phyloP scores from a whole-genome alignment of 2,113 vertebrate genomes.

The Paracanthobrama guichenoti region DNA sequence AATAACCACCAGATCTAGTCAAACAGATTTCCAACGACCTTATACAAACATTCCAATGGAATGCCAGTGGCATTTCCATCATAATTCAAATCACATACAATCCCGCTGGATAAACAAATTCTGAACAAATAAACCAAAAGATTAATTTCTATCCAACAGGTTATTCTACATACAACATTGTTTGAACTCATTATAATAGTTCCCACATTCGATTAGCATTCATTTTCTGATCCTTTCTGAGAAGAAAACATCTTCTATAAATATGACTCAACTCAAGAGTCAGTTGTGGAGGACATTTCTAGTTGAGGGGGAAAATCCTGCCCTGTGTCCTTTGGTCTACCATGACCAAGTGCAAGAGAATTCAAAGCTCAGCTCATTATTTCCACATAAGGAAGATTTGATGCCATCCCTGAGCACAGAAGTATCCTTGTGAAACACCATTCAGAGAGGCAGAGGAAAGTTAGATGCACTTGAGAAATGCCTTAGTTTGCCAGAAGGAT shows the following conservation, averaged over 20 bases:
- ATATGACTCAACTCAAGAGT: too few species aligned
- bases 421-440: not conserved
- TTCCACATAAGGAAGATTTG: constrained; percentile 3
- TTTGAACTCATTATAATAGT: too few species aligned
- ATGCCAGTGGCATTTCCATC: not conserved
- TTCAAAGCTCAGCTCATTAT: not conserved
- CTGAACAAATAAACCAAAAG: too few species aligned
- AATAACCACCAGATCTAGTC: not conserved
- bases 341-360: not conserved
- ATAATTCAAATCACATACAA: not conserved
- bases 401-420: not conserved
- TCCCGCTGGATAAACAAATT: not conserved
- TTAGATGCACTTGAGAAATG: not conserved
- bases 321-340: not conserved
- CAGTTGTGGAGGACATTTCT: not conserved
- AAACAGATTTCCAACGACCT: not conserved
- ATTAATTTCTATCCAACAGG: not conserved
- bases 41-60: not conserved
- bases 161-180: not conserved
- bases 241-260: not conserved
- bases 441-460: not conserved
- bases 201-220: not conserved
- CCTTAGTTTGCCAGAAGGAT: not conserved
- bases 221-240: not conserved
- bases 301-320: not conserved